phyloP scores from a whole-genome alignment of 2,113 vertebrate species.

The Limanda limanda region DNA sequence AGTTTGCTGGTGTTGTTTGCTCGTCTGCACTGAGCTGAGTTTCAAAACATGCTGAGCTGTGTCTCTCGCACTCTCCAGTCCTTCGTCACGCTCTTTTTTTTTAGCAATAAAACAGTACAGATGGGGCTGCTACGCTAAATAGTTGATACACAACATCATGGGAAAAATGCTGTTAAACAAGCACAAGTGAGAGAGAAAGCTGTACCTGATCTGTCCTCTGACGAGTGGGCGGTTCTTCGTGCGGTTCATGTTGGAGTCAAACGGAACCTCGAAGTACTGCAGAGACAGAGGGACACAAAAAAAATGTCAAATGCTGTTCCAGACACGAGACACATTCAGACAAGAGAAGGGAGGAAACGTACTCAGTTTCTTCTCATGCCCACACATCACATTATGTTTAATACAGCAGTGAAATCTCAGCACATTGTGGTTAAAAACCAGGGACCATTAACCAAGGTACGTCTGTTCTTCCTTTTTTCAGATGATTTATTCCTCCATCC shows the following conservation, averaged over 20 bases:
- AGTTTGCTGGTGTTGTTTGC: background rate
- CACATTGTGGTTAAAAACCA: background rate
- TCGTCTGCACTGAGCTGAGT: background rate
- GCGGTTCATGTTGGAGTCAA: conserved; percentile 99
- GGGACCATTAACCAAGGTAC: no score
- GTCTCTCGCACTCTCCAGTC: background rate
- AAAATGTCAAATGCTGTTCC: background rate
- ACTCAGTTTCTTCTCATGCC: background rate
- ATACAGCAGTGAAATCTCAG: background rate
- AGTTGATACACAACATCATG: background rate
- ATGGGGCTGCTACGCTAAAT: background rate
- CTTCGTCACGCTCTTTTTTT: background rate
- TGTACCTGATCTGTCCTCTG: conserved; percentile 96
- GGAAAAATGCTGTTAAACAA: background rate
- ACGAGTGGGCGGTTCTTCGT: conserved; percentile 98
- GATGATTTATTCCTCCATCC: no score
- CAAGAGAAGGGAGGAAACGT: background rate
- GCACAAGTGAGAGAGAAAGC: background rate
- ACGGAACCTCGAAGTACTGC: conserved; percentile 98
- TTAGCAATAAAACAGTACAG: background rate
- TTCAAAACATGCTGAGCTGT: background rate
- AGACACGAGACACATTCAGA: background rate
- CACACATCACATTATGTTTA: no score
- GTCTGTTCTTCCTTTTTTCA: no score
- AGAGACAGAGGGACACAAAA: conserved; percentile 55